Evolutionary conservation across 2,888 invertebrate genomes (phyloP).

Genomic region (Cremastobaeus sp.): DNA sequence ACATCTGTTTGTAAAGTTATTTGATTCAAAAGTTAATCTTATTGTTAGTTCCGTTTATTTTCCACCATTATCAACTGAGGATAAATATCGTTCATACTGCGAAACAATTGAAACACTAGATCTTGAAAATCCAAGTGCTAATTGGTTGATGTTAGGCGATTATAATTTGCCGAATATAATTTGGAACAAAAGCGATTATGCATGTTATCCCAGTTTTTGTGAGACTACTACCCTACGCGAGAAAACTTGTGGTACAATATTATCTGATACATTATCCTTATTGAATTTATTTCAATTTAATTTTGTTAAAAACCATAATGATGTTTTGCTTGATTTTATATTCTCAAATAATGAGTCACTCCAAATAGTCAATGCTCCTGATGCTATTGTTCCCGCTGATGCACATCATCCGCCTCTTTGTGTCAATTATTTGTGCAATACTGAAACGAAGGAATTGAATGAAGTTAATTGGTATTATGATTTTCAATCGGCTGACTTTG

Average conservation of each 20-base stretch:
- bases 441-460: too few relatives aligned
- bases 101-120: background rate
- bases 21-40: background rate
- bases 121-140: background rate
- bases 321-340: background rate
- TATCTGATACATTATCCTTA: background rate
- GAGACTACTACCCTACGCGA: background rate
- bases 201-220: background rate
- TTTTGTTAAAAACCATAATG: background rate
- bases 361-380: background rate
- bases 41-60: background rate
- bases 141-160: slow-evolving; percentile 3
- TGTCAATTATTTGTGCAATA: background rate
- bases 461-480: slow-evolving; percentile 1
- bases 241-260: background rate
- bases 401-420: background rate
- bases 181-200: background rate
- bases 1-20: background rate
- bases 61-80: background rate
- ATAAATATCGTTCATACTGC: background rate
- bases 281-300: slow-evolving; percentile 5
- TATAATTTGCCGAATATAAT: slow-evolving; percentile 9
- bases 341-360: background rate
- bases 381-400: background rate
- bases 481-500: background rate